These are phyloP conservation scores for Ceratothoa steindachneri DNA, from an alignment of 2,888 invertebrate species.

Conservation along the genomic window DNA sequence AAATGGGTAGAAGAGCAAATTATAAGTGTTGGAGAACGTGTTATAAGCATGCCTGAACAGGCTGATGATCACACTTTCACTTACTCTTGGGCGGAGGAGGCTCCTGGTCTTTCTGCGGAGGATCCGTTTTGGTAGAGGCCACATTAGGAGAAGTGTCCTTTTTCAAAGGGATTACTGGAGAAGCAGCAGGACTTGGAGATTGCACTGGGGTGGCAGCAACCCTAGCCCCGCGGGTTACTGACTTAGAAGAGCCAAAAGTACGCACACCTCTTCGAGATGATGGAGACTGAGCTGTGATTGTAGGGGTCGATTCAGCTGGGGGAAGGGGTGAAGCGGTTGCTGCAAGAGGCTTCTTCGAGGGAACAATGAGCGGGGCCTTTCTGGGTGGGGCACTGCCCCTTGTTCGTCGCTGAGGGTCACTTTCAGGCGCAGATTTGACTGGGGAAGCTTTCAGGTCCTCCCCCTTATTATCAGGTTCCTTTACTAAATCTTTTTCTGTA, in stretches of 20 bases:
- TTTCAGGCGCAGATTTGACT: too few species aligned
- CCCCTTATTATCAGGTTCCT: too few species aligned
- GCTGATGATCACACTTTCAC: too few species aligned
- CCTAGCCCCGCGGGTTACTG: background rate
- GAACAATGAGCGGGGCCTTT: conserved; percentile 16
- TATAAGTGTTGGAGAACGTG: too few species aligned
- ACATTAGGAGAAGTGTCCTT: background rate
- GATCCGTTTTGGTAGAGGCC: background rate
- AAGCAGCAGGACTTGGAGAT: background rate
- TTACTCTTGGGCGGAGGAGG: background rate
- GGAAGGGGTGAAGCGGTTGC: background rate
- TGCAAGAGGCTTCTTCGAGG: conserved; percentile 14
- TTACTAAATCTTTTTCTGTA: too few species aligned
- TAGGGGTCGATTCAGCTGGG: background rate
- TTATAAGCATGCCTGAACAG: too few species aligned
- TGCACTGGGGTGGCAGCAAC: background rate
- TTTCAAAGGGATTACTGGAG: background rate
- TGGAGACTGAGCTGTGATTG: background rate
- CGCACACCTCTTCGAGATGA: background rate
- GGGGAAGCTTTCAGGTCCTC: too few species aligned
- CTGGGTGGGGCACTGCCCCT: conserved; percentile 12
- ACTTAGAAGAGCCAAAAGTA: background rate
- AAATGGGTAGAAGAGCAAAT: too few species aligned
- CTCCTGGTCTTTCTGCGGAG: background rate
- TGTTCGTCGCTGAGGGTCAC: background rate